Evolutionary conservation across 2,113 vertebrate species (phyloP).

Genomic region (Thinocorus orbignyianus): DNA sequence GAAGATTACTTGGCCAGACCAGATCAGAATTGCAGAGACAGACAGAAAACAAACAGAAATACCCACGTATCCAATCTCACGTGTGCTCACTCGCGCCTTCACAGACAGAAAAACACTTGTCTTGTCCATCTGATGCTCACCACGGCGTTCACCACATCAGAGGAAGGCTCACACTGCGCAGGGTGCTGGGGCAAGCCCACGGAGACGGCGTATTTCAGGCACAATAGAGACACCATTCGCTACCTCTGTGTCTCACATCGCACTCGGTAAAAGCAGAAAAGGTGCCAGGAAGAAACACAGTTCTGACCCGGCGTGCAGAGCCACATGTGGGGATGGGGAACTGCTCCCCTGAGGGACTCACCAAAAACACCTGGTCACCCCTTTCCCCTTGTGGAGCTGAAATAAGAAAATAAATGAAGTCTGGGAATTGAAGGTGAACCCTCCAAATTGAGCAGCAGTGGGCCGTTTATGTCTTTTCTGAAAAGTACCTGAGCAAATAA

Average conservation of each 20-base stretch:
- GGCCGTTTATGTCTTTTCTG: not conserved
- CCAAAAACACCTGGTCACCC: not conserved
- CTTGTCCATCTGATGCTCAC: not conserved
- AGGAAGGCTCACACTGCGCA: fast-evolving
- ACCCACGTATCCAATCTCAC: not conserved
- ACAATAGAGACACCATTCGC: not conserved
- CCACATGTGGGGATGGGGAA: fast-evolving
- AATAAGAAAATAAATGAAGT: not conserved
- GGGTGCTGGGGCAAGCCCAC: fast-evolving
- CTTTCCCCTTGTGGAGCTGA: not conserved
- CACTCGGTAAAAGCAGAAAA: not conserved
- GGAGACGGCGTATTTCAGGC: fast-evolving
- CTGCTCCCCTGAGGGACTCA: not conserved
- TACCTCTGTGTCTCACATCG: not conserved
- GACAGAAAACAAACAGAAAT: slow-evolving; percentile 19
- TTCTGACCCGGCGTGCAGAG: fast-evolving
- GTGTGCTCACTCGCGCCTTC: fast-evolving
- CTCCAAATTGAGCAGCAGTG: not conserved
- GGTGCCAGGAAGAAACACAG: not conserved
- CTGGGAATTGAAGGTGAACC: not conserved
- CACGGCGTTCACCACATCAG: not conserved
- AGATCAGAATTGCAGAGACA: not conserved
- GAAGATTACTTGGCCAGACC: not conserved
- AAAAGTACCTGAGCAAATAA: not conserved
- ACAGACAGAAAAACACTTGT: not conserved